Conservation (phyloP, 2,113 vertebrate genomes). For the Heptranchias perlo region DNA sequence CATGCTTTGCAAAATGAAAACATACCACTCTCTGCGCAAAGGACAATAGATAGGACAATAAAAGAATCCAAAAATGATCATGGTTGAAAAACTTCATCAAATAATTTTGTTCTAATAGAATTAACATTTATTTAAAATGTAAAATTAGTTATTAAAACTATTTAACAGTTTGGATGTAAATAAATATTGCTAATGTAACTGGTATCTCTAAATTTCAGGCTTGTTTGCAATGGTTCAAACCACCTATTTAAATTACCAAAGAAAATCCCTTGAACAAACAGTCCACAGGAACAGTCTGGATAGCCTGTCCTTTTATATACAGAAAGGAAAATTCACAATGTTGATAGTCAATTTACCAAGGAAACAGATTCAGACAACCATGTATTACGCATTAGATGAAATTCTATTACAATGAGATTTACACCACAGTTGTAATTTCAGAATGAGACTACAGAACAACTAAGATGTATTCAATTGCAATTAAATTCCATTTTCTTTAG, state of each 20-base stretch:
- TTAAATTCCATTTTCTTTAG: not conserved
- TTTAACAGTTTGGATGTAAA: not conserved
- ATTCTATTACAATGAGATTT: not conserved
- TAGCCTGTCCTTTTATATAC: not conserved
- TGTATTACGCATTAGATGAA: not conserved
- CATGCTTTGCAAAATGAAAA: not conserved
- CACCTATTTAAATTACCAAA: conserved; percentile 14
- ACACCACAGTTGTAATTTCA: not conserved
- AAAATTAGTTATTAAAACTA: conserved; percentile 14
- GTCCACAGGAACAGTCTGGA: not conserved
- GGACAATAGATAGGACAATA: not conserved
- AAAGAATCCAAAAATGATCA: not conserved
- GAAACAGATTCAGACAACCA: not conserved
- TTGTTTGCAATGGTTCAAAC: conserved; percentile 26
- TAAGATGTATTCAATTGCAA: not conserved
- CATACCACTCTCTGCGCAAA: too few species aligned
- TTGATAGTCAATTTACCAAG: not conserved
- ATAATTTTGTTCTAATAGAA: not conserved
- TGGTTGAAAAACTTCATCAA: not conserved
- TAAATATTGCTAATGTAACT: not conserved
- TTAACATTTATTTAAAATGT: not conserved
- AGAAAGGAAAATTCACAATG: not conserved
- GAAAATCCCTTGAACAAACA: conserved; percentile 33
- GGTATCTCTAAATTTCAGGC: conserved; percentile 2
- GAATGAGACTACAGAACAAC: not conserved